phyloP scores from a whole-genome alignment of 2,797 vertebrate species.

The Sylvilagus floridanus region DNA sequence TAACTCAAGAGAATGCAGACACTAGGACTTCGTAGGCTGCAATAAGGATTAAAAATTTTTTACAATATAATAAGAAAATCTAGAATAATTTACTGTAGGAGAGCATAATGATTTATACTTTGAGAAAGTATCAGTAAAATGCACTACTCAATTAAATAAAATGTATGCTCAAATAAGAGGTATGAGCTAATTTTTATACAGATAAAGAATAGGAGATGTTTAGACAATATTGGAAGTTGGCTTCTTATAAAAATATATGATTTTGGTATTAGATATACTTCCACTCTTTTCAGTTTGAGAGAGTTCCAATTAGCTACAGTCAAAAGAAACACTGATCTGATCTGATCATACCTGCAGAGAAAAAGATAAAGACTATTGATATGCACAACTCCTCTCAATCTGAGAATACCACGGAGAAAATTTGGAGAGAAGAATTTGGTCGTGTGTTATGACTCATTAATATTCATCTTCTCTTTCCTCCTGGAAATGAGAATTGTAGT shows the following conservation, averaged over 20 bases:
- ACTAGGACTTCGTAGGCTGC: neutral
- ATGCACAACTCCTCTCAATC: neutral
- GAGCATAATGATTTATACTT: neutral
- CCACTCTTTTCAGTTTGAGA: neutral
- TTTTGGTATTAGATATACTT: neutral
- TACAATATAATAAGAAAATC: neutral
- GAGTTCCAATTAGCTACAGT: neutral
- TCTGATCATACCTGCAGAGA: neutral
- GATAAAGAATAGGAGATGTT: neutral
- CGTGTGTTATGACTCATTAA: neutral
- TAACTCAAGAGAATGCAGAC: neutral
- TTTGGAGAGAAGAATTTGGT: neutral
- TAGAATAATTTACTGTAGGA: neutral
- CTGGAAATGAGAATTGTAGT: constrained; percentile 55
- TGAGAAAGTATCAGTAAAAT: neutral
- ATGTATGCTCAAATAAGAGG: neutral
- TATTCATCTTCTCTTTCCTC: constrained; percentile 34
- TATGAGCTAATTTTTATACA: neutral
- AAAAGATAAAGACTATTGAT: neutral
- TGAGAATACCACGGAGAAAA: neutral
- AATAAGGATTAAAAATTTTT: neutral
- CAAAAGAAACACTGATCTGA: neutral
- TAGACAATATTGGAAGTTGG: neutral
- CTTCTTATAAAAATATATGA: neutral
- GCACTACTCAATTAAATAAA: neutral